Percentiles rank a stretch among this genome's conserved stretches.
Conservation (phyloP, 1,140 invertebrate species). For the Cydia fagiglandana region DNA sequence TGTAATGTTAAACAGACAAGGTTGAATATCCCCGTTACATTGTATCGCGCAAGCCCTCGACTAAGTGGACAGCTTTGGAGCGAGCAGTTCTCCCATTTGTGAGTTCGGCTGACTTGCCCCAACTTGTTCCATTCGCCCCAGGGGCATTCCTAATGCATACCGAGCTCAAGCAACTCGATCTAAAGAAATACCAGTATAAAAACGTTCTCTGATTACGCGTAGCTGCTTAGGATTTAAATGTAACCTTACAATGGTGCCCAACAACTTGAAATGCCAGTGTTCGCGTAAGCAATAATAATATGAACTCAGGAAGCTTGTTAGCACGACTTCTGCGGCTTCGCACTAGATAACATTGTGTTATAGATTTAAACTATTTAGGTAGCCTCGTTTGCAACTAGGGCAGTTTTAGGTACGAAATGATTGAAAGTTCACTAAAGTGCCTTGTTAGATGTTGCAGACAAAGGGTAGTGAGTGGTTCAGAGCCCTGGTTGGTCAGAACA, state of each 20-base stretch:
- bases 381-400: slow-evolving; percentile 35
- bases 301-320: slow-evolving; percentile 53
- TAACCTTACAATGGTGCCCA: neutral
- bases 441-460: slow-evolving; percentile 13
- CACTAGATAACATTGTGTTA: slow-evolving; percentile 59
- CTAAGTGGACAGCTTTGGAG: slow-evolving; percentile 46
- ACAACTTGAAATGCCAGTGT: neutral
- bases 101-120: slow-evolving; percentile 50
- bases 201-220: neutral
- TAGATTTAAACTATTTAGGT: slow-evolving; percentile 61
- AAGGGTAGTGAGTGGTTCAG: neutral
- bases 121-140: slow-evolving; percentile 39
- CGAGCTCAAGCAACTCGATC: neutral
- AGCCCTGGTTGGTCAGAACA: neutral
- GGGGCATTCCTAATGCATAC: neutral
- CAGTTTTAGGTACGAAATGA: slow-evolving; percentile 25
- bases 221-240: neutral
- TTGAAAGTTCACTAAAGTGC: slow-evolving; percentile 20
- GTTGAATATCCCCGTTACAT: slow-evolving; percentile 1
- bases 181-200: slow-evolving; percentile 18
- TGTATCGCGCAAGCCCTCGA: slow-evolving; percentile 24
- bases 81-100: slow-evolving; percentile 41
- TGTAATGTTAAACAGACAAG: neutral
- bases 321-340: slow-evolving; percentile 54
- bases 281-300: neutral